Evolutionary conservation across 2,888 invertebrate genomes (phyloP).

Genomic region (Agapostemon virescens): DNA sequence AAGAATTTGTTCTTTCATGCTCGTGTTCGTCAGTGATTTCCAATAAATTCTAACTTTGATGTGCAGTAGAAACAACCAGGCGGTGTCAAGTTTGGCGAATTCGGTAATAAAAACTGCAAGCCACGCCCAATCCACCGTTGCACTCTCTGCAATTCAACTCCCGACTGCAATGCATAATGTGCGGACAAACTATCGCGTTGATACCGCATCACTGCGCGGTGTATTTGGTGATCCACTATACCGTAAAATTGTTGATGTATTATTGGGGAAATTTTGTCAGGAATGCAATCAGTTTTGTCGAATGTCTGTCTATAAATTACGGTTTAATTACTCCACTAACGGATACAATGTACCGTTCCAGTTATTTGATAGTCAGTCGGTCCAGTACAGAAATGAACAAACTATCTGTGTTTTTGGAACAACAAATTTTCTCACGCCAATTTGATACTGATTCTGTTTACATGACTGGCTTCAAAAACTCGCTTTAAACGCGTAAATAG

Average conservation of each 20-base stretch:
- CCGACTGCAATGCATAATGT: neutral
- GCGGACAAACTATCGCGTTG: slow-evolving; percentile 15
- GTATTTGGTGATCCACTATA: slow-evolving; percentile 18
- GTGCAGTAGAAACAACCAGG: neutral
- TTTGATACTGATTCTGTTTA: neutral
- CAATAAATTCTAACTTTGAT: neutral
- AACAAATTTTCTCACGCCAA: neutral
- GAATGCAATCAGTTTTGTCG: slow-evolving; percentile 10
- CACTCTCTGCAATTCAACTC: neutral
- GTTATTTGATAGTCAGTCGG: neutral
- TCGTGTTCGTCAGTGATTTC: neutral
- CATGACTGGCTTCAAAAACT: no score
- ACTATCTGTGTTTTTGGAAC: neutral
- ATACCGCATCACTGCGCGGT: slow-evolving; percentile 14
- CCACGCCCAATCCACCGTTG: neutral
- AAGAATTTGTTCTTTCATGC: neutral
- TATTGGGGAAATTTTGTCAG: slow-evolving; percentile 1
- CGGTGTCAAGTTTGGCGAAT: neutral
- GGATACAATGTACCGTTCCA: neutral
- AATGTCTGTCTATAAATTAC: slow-evolving; percentile 9
- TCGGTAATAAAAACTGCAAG: neutral
- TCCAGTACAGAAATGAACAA: neutral
- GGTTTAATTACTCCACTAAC: slow-evolving; percentile 6
- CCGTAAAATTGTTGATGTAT: slow-evolving; percentile 13
- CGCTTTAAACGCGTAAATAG: no score